A percentile compares a stretch with the other conserved stretches of the same genome.
Conservation (phyloP, 2,888 invertebrate species). For the Orthosia gothica region DNA sequence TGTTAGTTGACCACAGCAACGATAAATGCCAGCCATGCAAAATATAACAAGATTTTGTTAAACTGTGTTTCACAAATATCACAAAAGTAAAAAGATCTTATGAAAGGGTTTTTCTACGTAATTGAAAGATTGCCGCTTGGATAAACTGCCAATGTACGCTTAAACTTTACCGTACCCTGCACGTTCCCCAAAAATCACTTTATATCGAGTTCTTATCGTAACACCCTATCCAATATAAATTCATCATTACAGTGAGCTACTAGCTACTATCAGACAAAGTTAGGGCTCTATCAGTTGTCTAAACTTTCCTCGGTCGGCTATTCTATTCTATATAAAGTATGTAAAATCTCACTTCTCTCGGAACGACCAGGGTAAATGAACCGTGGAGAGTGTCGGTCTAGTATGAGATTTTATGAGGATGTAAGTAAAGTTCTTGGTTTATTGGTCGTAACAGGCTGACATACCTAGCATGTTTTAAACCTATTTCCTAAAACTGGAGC, state of each 20-base stretch:
- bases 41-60: conserved; percentile 14
- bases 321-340: conserved; percentile 62
- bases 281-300: conserved; percentile 73
- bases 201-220: conserved; percentile 66
- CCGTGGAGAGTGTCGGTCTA: conserved; percentile 16
- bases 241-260: conserved; percentile 63
- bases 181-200: conserved; percentile 61
- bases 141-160: conserved; percentile 39
- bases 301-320: conserved; percentile 65
- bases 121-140: conserved; percentile 57
- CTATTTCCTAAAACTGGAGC: conserved; percentile 75
- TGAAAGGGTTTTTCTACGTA: conserved; percentile 34
- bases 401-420: conserved; percentile 34
- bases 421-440: conserved; percentile 62
- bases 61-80: conserved; percentile 14
- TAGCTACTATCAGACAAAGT: conserved; percentile 67
- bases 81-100: conserved; percentile 9
- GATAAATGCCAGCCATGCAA: conserved; percentile 7
- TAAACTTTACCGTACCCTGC: conserved; percentile 37
- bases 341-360: conserved; percentile 61
- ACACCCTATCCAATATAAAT: conserved; percentile 61
- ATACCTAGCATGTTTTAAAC: conserved; percentile 73
- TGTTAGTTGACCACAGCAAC: conserved; percentile 8
- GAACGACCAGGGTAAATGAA: conserved; percentile 44
- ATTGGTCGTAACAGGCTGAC: conserved; percentile 58